These are phyloP conservation scores for Xenotilapia leptura DNA, from an alignment of 2,113 vertebrate species.

Conservation along the genomic window DNA sequence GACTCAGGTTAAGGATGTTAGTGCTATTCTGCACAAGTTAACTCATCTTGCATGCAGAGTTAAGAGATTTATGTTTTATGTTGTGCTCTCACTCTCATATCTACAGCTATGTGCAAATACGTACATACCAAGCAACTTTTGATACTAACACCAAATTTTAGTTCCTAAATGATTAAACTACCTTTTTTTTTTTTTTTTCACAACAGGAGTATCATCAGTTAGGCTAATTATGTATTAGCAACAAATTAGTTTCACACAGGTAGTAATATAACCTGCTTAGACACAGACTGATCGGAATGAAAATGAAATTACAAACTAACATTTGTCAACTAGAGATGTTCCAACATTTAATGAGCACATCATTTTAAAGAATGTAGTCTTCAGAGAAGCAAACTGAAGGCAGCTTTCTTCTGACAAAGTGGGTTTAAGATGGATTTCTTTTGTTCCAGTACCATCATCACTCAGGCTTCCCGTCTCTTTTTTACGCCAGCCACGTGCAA, in stretches of 20 bases:
- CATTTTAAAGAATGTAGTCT: conserved; percentile 4
- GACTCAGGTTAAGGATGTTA: not conserved
- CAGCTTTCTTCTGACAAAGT: conserved; percentile 46
- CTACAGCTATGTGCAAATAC: not conserved
- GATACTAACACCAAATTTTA: not conserved
- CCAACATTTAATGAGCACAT: not conserved
- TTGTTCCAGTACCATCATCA: conserved; percentile 50
- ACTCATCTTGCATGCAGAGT: not conserved
- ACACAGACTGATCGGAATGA: not conserved
- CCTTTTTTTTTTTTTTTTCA: not conserved
- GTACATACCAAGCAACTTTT: not conserved
- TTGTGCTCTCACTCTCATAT: not conserved
- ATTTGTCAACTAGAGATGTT: not conserved
- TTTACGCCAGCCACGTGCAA: not conserved
- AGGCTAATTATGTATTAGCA: not conserved
- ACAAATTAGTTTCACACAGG: not conserved
- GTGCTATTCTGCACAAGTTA: not conserved
- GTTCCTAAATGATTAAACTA: not conserved
- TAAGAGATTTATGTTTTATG: not conserved
- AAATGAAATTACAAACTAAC: not conserved
- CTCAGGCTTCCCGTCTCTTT: not conserved
- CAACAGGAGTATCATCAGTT: not conserved
- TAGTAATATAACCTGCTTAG: not conserved
- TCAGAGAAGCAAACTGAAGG: conserved; percentile 50
- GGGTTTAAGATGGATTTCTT: conserved; percentile 54